A percentile compares a stretch with the other conserved stretches of the same genome.
Conservation (phyloP, 2,113 vertebrate species). For the Cottus gobio region DNA sequence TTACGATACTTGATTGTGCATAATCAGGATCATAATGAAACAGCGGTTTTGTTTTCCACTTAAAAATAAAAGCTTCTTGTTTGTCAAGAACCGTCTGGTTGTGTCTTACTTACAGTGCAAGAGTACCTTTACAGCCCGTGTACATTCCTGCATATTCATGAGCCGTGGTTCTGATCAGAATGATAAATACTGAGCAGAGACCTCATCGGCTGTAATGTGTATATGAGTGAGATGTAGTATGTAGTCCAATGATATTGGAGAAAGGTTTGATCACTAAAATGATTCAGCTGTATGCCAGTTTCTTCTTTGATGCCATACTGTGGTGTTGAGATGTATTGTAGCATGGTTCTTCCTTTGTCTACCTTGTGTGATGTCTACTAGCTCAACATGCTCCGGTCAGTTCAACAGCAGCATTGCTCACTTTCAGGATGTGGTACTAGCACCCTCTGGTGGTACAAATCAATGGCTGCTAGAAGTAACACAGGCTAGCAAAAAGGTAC, state of each 20-base stretch:
- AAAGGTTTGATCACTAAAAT: neutral
- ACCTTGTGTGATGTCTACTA: neutral
- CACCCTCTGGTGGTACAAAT: constrained; percentile 16
- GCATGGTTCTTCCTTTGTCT: neutral
- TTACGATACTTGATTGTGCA: constrained; percentile 81
- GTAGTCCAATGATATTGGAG: neutral
- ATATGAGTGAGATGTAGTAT: neutral
- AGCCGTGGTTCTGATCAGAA: too few relatives aligned
- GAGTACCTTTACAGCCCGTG: neutral
- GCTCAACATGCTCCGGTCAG: neutral
- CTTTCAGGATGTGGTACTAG: neutral
- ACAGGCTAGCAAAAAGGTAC: neutral
- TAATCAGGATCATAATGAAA: constrained; percentile 80
- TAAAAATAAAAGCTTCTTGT: constrained; percentile 85
- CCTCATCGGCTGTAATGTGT: neutral
- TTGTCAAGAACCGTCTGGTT: constrained; percentile 73
- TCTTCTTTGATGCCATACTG: neutral
- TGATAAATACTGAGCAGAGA: neutral
- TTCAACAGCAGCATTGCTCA: neutral
- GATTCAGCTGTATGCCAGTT: neutral
- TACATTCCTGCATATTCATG: neutral
- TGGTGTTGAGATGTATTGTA: neutral
- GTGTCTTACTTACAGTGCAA: constrained; percentile 22
- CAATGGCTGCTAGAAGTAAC: neutral
- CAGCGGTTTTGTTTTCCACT: constrained; percentile 80